phyloP scores from a whole-genome alignment of 2,797 vertebrate genomes.

The Anabacerthia variegaticeps region DNA sequence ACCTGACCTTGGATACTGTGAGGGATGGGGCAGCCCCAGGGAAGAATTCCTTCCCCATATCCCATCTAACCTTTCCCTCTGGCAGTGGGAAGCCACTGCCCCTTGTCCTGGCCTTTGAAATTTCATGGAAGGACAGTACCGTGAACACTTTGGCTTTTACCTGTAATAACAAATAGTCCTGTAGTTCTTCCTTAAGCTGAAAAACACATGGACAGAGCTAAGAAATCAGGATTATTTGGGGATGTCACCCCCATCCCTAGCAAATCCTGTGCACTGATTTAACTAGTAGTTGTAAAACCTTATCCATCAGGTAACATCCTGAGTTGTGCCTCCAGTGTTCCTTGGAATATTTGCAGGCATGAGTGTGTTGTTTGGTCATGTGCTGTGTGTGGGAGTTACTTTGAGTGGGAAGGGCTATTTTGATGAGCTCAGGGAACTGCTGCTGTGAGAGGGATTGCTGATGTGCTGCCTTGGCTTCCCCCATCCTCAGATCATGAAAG shows the following conservation, averaged over 20 bases:
- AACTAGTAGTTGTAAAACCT: background rate
- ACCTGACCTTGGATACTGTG: background rate
- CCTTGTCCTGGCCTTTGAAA: background rate
- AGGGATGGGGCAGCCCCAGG: background rate
- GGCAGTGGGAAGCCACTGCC: background rate
- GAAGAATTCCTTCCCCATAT: rapidly evolving
- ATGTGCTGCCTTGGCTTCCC: background rate
- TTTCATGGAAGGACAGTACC: background rate
- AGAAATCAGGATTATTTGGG: background rate
- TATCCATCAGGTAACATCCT: background rate
- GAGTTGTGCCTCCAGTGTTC: background rate
- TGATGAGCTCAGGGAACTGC: background rate
- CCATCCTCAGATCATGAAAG: conserved; percentile 91
- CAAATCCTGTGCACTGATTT: background rate
- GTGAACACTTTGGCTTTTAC: rapidly evolving
- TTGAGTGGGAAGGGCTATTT: background rate
- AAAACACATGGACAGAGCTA: background rate
- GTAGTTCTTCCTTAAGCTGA: background rate
- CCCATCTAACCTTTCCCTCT: background rate
- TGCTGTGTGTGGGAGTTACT: rapidly evolving
- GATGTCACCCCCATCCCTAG: background rate
- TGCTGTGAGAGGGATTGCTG: background rate
- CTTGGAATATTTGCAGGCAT: background rate
- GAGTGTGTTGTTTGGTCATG: background rate
- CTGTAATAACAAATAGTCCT: background rate